Evolutionary conservation across 2,888 invertebrate genomes (phyloP).

Genomic region (Cyaniris semiargus): DNA sequence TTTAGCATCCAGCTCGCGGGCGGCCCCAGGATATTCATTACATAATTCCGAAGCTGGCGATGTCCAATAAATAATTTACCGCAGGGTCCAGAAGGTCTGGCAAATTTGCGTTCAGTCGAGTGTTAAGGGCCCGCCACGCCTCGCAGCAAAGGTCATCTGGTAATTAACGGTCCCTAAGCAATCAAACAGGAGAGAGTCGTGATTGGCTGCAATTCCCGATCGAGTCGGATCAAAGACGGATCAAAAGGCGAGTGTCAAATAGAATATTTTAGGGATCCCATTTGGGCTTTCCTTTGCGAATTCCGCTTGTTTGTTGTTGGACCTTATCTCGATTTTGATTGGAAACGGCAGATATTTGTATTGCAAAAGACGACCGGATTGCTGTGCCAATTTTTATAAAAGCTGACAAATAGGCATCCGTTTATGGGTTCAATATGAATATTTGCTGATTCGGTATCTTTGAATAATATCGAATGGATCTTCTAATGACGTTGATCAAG

Average conservation of each 20-base stretch:
- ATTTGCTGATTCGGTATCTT: neutral
- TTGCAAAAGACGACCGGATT: neutral
- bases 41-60: conserved; percentile 16
- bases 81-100: conserved; percentile 39
- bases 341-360: conserved; percentile 21
- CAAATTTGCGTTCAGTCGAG: conserved; percentile 65
- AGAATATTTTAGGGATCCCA: conserved; percentile 70
- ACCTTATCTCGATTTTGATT: conserved; percentile 18
- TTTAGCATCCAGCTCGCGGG: conserved; percentile 14
- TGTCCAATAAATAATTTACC: conserved; percentile 29
- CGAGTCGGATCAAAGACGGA: conserved; percentile 64
- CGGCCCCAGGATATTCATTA: conserved; percentile 20
- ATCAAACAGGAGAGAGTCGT: conserved; percentile 66
- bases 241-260: conserved; percentile 64
- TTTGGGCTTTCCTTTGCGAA: conserved; percentile 52
- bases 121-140: conserved; percentile 62
- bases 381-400: conserved; percentile 13
- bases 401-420: neutral
- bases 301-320: conserved; percentile 17
- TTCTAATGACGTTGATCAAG: neutral
- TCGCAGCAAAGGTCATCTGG: conserved; percentile 67
- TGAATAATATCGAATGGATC: neutral
- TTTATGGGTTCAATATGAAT: conserved; percentile 1
- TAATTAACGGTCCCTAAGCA: conserved; percentile 77
- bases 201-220: conserved; percentile 66